Base-by-base conservation (phyloP, 2,113 vertebrate genomes). In the Triplophysa siluroides region DNA sequence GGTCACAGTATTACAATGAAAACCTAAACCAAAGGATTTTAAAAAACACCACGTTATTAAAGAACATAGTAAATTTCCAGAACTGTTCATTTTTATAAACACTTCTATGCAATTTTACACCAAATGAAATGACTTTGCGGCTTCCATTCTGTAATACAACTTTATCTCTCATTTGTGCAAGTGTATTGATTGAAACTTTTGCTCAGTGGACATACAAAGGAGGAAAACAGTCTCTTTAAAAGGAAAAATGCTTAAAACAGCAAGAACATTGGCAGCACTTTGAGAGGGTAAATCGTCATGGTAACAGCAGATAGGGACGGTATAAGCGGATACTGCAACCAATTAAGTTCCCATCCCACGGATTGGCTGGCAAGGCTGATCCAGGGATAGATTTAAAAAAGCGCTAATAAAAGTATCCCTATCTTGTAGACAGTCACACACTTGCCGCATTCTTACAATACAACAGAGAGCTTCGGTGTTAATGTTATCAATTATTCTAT, bases 201-300 rank as follows among this genome's bases (percentile, higher is more conserved):
- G n/a, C n/a, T 29, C 45, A 29, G 33, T 41, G 33, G 50, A 75
- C 12, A 43, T 45, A 21, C 23, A 23, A 58, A 9, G 1, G n/a
- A 66, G 74, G 13, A 58, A 78, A 67, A 78, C 64, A 58, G 11
- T 71, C 47, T 73, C 29, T 16, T 16, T 9, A 21, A 58, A 38
- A 13, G 63, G 24, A 45, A 38, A 71, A 65, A 5, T 29, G n/a
- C 54, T 61, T 43, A 60, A 68, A 61, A 76, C 13, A 38, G 72
- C 62, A 76, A 47, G 14, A 60, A 68, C 41, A 81, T 26, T 62
- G 65, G 65, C 73, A 71, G 66, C n/a, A 45, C n/a, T 45, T 72
- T 66, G 47, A 80, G 47, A 74, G 78, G 56, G 69, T 29, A 16
- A 56, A 78, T 77, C 45, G 80, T 82, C 80, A 82, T 82, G 67